Evolutionary conservation across 2,113 vertebrate genomes (phyloP), one percentile per base, ranked within the genome.

Genomic region (Bufo bufo): DNA sequence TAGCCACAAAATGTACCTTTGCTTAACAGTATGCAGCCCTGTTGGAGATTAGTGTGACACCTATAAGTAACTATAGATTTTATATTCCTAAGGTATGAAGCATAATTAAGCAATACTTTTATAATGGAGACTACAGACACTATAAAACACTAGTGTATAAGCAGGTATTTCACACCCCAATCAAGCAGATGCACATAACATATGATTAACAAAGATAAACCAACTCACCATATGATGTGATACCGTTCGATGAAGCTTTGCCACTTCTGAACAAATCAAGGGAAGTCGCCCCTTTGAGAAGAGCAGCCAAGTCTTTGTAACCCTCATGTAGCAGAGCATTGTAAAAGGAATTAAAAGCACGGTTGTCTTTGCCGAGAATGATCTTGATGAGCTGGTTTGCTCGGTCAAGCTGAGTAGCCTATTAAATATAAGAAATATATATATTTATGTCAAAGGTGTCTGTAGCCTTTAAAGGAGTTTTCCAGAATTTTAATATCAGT

Each of bases 301-400:
- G 94, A 0, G 85, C 92, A 78, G 98, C 98, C 90, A 99, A 95
- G 92, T 99, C 97, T 85, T 94, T 92, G 85, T 99, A 99, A 0
- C 95, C 93, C 92, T 99, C 97, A 0, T 94, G 95, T 61, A 97
- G 91, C 0, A 99, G 91, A 43, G 98, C 97, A 54, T 99, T 99
- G 92, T 99, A 99, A 93, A 99, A 98, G 5, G 98, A 99, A 91
- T 97, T 93, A 69, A 97, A 99, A 6, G 96, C 92, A 65, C 91
- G 89, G 91, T 98, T 97, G 92, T 97, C 96, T 92, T 99, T 99
- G 63, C 83, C 90, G 89, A 99, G 94, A 89, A 99, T 93, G 69
- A 96, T 89, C 84, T 96, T 96, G 86, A 99, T 90, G 84, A 99
- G 91, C 47, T 93, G 92, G 83, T 93, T 93, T 56, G 97, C 97